Base-by-base conservation (phyloP, 2,888 invertebrate genomes). In the Macrostomum cliftonense region DNA sequence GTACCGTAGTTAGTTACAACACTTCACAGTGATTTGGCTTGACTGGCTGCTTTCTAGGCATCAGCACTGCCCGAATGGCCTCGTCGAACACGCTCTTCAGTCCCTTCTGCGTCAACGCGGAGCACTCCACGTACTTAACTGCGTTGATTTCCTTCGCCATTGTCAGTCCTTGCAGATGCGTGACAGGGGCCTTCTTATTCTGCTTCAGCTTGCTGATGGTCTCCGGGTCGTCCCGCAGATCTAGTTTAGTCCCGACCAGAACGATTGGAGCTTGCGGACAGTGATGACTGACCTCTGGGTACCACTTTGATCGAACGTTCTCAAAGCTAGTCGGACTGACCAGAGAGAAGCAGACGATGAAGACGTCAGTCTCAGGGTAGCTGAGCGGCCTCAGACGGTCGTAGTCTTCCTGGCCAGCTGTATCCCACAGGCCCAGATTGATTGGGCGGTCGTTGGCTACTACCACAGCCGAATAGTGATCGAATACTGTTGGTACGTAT, bases 271-370 rank as follows among this genome's bases (percentile, higher is more conserved):
- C 97, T 60, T 83, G 82, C n/a, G 95, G 95, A 75, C 95, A 16
- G 20, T 97, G 97, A 73, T 89, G 80, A 9, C 14, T 20, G 47
- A 97, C 95, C 74, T 97, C 97, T 7, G 97, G 95, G 74, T 84
- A 95, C 97, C 97, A 97, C 20, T 40, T 97, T 58, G 95, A 95
- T 67, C 95, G 77, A 57, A 97, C 95, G 73, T 99, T 97, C 75
- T 95, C 95, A 75, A 97, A 97, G 55, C 93, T 93, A 43, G 95
- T 93, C 46, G 95, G 95, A 76, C 95, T 97, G 53, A 95, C 93
- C 61, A 97, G 77, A 43, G 95, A 93, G 74, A 95, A 97, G 74
- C 95, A 95, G 73, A 95, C 93, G 59, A 95, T 80, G 75, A 95
- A 93, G 56, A 95, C 93, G 73, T 95, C 93, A 70, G 93, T 93